Evolutionary conservation across 2,888 invertebrate genomes (phyloP).

Genomic region (Antheraea assamensis): DNA sequence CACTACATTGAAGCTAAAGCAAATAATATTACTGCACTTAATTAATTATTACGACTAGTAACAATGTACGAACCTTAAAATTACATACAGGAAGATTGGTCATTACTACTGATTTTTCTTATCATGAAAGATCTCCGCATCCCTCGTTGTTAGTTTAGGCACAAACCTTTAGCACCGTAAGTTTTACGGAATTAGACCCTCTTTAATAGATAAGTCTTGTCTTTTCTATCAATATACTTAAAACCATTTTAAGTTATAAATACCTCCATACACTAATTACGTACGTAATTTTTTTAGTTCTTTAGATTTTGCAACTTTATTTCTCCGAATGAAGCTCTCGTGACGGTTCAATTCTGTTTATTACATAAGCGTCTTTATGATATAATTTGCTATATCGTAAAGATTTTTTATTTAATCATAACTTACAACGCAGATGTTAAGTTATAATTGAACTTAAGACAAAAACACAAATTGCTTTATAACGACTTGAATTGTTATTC

Average conservation of each 20-base stretch:
- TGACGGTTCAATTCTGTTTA: background rate
- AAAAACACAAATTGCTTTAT: background rate
- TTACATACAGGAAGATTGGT: constrained; percentile 37
- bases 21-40: constrained; percentile 35
- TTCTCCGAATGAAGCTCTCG: background rate
- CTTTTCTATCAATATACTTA: background rate
- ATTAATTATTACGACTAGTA: constrained; percentile 40
- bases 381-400: background rate
- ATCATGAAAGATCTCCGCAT: constrained; percentile 27
- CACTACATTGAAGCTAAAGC: constrained; percentile 26
- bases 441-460: background rate
- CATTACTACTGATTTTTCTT: constrained; percentile 26
- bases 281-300: background rate
- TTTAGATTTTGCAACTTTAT: background rate
- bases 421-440: background rate
- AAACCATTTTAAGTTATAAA: background rate
- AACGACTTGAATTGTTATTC: background rate
- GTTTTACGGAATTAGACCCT: constrained; percentile 37
- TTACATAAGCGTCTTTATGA: background rate
- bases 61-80: constrained; percentile 32
- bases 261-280: background rate
- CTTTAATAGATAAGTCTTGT: constrained; percentile 1
- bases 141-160: constrained; percentile 43
- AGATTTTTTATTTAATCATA: background rate
- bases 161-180: constrained; percentile 60